A percentile compares a stretch with the other conserved stretches of the same genome.
phyloP scores from a whole-genome alignment of 1,140 invertebrate genomes.

The Melanaphis sacchari region DNA sequence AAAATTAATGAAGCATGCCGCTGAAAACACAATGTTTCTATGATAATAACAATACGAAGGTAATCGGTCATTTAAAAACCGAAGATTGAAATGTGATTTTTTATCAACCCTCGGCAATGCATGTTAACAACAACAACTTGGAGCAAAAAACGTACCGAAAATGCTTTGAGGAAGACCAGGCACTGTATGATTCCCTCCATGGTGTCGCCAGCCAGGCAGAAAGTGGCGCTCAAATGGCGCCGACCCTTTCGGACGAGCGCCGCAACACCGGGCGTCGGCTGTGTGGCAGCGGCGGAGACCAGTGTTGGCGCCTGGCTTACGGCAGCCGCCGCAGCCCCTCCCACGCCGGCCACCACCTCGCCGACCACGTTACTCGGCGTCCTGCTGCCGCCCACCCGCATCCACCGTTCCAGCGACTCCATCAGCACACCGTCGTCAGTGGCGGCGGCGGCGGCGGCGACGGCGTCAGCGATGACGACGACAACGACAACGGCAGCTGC shows the following conservation, averaged over 20 bases:
- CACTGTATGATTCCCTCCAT: slow-evolving; percentile 93
- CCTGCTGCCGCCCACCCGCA: slow-evolving; percentile 42
- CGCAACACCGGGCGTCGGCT: slow-evolving; percentile 25
- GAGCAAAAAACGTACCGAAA: slow-evolving; percentile 77
- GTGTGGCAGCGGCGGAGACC: slow-evolving; percentile 61
- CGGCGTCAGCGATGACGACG: not conserved
- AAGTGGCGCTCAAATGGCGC: slow-evolving; percentile 82
- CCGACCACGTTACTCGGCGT: slow-evolving; percentile 36
- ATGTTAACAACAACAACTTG: not conserved
- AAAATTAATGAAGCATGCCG: too few species aligned
- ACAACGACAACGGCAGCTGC: not conserved
- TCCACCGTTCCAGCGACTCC: slow-evolving; percentile 50
- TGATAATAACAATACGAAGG: not conserved
- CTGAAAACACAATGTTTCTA: not conserved
- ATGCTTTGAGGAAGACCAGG: slow-evolving; percentile 88
- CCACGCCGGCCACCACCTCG: slow-evolving; percentile 12
- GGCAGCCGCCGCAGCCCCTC: slow-evolving; percentile 66
- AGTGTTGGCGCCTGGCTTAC: slow-evolving; percentile 62
- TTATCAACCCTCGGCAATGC: not conserved
- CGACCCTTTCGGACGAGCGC: slow-evolving; percentile 73
- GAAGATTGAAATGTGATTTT: not conserved
- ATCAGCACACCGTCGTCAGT: slow-evolving; percentile 23
- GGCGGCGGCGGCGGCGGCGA: not conserved
- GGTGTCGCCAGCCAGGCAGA: slow-evolving; percentile 85
- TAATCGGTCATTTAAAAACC: not conserved